Conservation (phyloP, 2,113 vertebrate genomes). For the Melanerpes aurifrons region DNA sequence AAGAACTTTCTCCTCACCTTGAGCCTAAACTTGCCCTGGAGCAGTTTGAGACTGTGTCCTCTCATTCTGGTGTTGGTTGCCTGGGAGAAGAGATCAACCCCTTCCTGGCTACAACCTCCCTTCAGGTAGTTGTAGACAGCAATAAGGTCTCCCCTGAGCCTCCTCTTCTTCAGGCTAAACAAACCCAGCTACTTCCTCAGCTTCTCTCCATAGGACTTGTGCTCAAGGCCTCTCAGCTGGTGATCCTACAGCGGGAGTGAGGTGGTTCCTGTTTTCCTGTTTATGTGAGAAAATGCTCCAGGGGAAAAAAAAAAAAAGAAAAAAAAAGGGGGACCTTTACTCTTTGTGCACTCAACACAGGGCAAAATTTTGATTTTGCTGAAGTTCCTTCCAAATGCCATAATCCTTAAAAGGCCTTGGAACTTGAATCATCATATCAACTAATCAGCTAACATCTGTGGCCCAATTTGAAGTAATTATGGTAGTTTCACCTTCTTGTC, state of each 20-base stretch:
- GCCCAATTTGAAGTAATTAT: conserved; percentile 16
- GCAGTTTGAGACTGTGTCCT: no score
- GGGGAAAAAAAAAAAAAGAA: no score
- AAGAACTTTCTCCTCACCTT: no score
- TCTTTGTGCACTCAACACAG: background rate
- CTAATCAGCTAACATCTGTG: conserved; percentile 1
- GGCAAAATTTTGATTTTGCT: background rate
- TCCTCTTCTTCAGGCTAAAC: no score
- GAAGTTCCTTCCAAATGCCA: background rate
- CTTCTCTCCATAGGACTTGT: no score
- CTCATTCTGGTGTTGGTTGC: no score
- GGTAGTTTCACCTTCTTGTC: conserved; percentile 14
- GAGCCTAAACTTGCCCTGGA: no score
- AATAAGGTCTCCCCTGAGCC: no score
- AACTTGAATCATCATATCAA: background rate
- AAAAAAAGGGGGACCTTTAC: background rate
- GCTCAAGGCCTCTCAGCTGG: background rate
- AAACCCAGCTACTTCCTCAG: no score
- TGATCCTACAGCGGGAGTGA: background rate
- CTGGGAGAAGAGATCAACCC: no score
- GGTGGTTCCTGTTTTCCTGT: background rate
- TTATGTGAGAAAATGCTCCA: background rate
- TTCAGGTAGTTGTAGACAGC: no score
- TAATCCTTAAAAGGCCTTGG: background rate
- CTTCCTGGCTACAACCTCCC: no score